A percentile compares a stretch with the other conserved stretches of the same genome.
These are phyloP conservation scores for Ophioninae sp. DNA, from an alignment of 2,888 invertebrate genomes.

Conservation along the genomic window DNA sequence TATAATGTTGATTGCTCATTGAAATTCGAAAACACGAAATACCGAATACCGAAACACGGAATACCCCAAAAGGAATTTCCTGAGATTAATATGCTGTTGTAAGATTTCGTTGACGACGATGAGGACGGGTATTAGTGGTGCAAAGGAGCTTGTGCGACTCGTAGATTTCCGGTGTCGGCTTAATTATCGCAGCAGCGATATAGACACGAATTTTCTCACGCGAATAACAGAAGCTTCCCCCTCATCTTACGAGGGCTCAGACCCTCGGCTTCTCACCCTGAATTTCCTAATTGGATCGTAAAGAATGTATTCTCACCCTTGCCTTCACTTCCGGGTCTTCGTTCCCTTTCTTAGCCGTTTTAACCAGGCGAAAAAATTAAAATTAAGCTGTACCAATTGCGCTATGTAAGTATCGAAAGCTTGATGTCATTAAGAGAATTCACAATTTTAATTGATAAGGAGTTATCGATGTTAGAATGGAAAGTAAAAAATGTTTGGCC, in stretches of 20 bases:
- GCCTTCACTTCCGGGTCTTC: neutral
- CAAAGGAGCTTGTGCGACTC: slow-evolving; percentile 49
- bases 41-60: too few relatives aligned
- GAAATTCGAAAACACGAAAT: slow-evolving; percentile 33
- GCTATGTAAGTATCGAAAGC: too few relatives aligned
- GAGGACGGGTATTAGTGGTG: slow-evolving; percentile 41
- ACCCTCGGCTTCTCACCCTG: slow-evolving; percentile 37
- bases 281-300: slow-evolving; percentile 50
- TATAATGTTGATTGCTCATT: too few relatives aligned
- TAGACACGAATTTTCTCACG: slow-evolving; percentile 31
- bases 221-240: slow-evolving; percentile 13
- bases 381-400: neutral
- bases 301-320: slow-evolving; percentile 10
- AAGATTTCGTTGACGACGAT: slow-evolving; percentile 21
- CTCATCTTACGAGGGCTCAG: slow-evolving; percentile 15
- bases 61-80: too few relatives aligned
- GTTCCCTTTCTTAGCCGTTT: neutral
- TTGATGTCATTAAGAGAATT: too few relatives aligned
- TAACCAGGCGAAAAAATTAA: neutral
- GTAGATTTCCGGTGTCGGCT: slow-evolving; percentile 49
- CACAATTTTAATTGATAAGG: too few relatives aligned
- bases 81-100: neutral
- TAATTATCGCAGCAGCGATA: slow-evolving; percentile 44
- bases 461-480: too few relatives aligned
- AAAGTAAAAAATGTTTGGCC: too few relatives aligned